Evolutionary conservation across 2,797 vertebrate species (phyloP).

Genomic region (Triplophysa bombifrons): DNA sequence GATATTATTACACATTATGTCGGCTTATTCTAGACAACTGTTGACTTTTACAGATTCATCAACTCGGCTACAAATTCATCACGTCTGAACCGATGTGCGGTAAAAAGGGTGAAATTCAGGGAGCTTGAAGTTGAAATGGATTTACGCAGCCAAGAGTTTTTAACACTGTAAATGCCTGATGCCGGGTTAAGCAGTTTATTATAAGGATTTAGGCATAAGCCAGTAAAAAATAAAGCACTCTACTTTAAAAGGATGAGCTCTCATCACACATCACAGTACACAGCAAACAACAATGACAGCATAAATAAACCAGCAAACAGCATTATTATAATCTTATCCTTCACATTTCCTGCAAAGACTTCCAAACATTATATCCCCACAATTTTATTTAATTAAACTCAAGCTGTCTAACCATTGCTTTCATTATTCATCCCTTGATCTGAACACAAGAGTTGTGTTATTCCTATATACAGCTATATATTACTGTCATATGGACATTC

Average conservation of each 20-base stretch:
- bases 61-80: conserved; percentile 15
- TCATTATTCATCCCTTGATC: neutral
- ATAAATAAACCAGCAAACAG: neutral
- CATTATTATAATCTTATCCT: neutral
- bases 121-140: neutral
- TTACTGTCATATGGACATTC: neutral
- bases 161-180: neutral
- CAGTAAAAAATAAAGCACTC: too few species aligned
- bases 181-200: neutral
- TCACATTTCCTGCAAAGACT: neutral
- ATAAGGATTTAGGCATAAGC: neutral
- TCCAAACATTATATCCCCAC: neutral
- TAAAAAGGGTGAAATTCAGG: conserved; percentile 18
- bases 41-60: conserved; percentile 15
- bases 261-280: neutral
- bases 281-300: neutral
- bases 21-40: neutral
- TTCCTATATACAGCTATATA: neutral
- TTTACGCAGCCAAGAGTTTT: neutral
- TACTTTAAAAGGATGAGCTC: neutral
- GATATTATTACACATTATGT: conserved; percentile 11
- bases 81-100: neutral
- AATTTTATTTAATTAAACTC: neutral
- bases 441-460: neutral
- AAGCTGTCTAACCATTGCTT: neutral